Percentiles rank a stretch among this genome's conserved stretches.
These are phyloP conservation scores for Caerostris darwini DNA, from an alignment of 1,140 invertebrate genomes.

Conservation along the genomic window DNA sequence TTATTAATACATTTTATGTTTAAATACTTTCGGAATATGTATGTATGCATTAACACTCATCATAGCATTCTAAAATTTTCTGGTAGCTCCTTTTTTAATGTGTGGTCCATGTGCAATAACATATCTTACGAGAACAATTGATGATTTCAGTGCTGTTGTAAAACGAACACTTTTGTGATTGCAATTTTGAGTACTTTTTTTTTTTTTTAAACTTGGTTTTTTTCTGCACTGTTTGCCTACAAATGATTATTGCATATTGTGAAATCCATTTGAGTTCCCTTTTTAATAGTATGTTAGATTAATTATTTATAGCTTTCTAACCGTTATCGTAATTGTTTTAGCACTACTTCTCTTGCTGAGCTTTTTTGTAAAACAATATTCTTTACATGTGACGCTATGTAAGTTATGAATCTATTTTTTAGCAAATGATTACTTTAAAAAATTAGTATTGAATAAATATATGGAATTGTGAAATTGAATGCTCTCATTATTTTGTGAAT, in stretches of 20 bases:
- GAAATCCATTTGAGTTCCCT: background rate
- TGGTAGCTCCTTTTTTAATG: background rate
- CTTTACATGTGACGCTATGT: constrained; percentile 71
- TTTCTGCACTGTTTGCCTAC: constrained; percentile 47
- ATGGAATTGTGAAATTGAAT: constrained; percentile 55
- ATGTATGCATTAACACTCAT: background rate
- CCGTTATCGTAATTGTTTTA: constrained; percentile 29
- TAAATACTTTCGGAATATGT: background rate
- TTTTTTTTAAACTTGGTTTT: background rate
- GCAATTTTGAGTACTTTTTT: background rate
- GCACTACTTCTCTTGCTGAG: constrained; percentile 66
- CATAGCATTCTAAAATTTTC: background rate
- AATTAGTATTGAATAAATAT: constrained; percentile 73
- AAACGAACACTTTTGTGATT: background rate
- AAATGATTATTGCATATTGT: background rate
- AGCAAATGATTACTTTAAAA: constrained; percentile 68
- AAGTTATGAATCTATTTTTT: constrained; percentile 73
- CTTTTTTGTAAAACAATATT: constrained; percentile 69
- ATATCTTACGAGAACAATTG: constrained; percentile 10
- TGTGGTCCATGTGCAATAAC: constrained; percentile 55
- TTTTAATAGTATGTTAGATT: constrained; percentile 11
- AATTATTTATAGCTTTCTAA: constrained; percentile 32
- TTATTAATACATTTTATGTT: background rate
- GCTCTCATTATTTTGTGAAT: background rate
- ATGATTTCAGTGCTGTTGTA: constrained; percentile 9